These are phyloP conservation scores for Tupaia chinensis DNA, from an alignment of 2,113 vertebrate species.

Conservation along the genomic window DNA sequence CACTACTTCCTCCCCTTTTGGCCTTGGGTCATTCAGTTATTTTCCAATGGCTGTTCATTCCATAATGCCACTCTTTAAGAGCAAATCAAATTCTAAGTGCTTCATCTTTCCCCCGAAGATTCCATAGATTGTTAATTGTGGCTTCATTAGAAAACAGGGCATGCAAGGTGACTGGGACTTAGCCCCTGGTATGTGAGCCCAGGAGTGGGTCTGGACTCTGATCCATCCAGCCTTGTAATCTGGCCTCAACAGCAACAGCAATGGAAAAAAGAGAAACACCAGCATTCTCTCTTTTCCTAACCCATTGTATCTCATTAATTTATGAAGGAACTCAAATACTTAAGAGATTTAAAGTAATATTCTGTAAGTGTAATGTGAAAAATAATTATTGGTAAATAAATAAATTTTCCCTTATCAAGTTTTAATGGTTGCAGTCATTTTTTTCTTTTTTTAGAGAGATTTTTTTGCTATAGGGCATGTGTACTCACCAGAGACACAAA, in stretches of 20 bases:
- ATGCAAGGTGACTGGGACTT: background rate
- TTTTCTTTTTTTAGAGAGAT: no score
- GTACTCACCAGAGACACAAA: no score
- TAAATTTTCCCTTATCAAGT: background rate
- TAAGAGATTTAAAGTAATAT: conserved; percentile 14
- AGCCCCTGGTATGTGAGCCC: background rate
- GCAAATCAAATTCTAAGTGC: conserved; percentile 1
- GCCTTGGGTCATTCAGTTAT: background rate
- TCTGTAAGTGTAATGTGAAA: background rate
- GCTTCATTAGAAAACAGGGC: background rate
- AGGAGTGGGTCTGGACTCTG: background rate
- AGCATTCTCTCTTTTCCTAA: background rate
- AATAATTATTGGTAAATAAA: background rate
- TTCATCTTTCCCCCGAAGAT: background rate
- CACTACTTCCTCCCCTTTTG: background rate
- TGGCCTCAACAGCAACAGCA: background rate
- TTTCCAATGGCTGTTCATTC: conserved; percentile 28
- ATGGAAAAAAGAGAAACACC: background rate
- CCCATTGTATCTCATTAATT: background rate
- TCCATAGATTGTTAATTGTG: background rate
- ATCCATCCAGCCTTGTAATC: background rate
- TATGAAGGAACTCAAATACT: background rate
- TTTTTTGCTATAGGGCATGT: no score
- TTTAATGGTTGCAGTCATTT: background rate
- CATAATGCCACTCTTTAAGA: background rate